Base-by-base conservation (phyloP, 2,888 invertebrate genomes). In the Matsumyia berberina region DNA sequence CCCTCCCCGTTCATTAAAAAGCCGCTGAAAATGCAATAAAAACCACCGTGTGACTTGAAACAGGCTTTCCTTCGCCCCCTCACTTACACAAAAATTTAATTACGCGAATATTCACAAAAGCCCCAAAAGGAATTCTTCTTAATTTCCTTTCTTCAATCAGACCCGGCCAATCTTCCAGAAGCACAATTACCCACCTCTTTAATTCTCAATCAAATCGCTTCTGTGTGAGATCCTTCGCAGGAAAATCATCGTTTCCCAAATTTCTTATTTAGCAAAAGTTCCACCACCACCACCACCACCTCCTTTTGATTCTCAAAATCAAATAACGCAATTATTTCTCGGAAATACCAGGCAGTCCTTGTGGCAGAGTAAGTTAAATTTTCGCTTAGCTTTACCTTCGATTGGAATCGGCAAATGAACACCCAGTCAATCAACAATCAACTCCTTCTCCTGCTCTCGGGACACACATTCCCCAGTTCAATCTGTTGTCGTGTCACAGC, bases 401-500 rank as follows among this genome's bases (percentile, higher is more conserved):
- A 53, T n/a, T 9, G 44, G 33, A 60, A 62, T 42, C 42, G 49
- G 31, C 60, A 46, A 62, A 46, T 37, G 64, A 44, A 62, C 51
- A 44, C 42, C 17, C 39, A n/a, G 17, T 9, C 19, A 55, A 31
- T 33, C 39, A 72, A 62, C 72, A 53, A 33, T 39, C 53, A 31
- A 73, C 33, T 46, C 35, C 6, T 15, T 8, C 46, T 15, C 31
- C 55, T 17, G 6, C 29, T 4, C 9, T 12, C 4, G 2, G 31
- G 2, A n/a, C 24, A 69, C 29, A 69, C 44, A 69, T 69, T 70
- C 46, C 35, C 19, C 44, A 15, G 29, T 46, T 53, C 44, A 69
- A 77, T 77, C 62, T 77, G 60, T 35, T 69, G 53, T 77, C 77
- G 46, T 62, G 69, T 77, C 62, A 55, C 44, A 17, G 69, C 17